Evolutionary conservation across 2,113 vertebrate species (phyloP).

Genomic region (Plestiodon gilberti): DNA sequence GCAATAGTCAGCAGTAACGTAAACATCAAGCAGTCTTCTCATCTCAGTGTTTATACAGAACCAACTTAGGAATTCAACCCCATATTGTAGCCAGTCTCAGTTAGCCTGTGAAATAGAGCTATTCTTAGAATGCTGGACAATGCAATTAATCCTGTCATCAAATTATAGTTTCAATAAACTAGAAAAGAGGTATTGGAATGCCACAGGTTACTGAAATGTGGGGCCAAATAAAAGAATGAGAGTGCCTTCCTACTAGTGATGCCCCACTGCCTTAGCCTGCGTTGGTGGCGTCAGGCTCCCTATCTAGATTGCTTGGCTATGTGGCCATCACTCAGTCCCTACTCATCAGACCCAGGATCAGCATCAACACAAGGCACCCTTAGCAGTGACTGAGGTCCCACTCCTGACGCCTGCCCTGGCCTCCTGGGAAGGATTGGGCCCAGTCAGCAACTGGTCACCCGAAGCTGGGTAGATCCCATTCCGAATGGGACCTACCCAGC

Average conservation of each 20-base stretch:
- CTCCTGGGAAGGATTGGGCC: too few species aligned
- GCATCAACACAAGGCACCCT: too few species aligned
- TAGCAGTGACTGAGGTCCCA: too few species aligned
- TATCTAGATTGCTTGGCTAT: too few species aligned
- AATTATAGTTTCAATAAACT: not conserved
- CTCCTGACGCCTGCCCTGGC: too few species aligned
- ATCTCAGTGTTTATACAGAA: constrained; percentile 1
- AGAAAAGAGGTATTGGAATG: constrained; percentile 7
- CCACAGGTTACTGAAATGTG: not conserved
- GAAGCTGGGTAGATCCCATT: too few species aligned
- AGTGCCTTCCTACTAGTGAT: not conserved
- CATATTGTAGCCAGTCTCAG: not conserved
- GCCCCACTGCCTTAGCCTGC: not conserved
- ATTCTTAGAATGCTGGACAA: not conserved
- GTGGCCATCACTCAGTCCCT: too few species aligned
- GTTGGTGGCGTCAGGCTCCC: too few species aligned
- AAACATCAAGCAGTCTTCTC: constrained; percentile 4
- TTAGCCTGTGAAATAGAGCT: not conserved
- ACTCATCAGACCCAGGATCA: too few species aligned
- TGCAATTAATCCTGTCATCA: not conserved
- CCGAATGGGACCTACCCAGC: too few species aligned
- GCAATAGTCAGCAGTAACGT: not conserved
- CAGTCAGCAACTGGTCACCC: too few species aligned
- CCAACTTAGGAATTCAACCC: not conserved
- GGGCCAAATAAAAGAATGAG: not conserved